phyloP scores from a whole-genome alignment of 2,888 invertebrate genomes.

The Coremacera marginata region DNA sequence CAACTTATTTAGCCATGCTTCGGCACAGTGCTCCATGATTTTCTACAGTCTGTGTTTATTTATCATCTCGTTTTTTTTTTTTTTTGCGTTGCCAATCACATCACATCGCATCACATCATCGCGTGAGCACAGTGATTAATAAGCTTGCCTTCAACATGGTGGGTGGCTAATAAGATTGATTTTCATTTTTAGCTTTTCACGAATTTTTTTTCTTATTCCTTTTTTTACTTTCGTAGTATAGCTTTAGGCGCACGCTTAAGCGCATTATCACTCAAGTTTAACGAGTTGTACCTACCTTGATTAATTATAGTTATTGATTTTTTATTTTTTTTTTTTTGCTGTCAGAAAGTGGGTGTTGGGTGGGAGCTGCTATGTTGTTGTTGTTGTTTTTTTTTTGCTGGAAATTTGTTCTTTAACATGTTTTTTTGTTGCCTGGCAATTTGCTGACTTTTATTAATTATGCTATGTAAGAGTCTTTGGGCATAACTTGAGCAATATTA shows the following conservation, averaged over 20 bases:
- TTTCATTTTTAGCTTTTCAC: constrained; percentile 46
- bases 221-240: not conserved
- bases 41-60: no score
- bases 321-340: no score
- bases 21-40: no score
- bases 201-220: not conserved
- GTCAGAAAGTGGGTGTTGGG: not conserved
- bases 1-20: no score
- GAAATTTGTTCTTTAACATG: not conserved
- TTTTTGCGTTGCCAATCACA: constrained; percentile 20
- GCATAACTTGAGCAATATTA: constrained; percentile 44
- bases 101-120: constrained; percentile 40
- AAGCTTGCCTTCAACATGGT: constrained; percentile 50
- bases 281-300: constrained; percentile 45
- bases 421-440: not conserved
- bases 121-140: constrained; percentile 48
- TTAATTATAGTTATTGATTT: constrained; percentile 54
- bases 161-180: constrained; percentile 52
- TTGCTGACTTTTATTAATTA: constrained; percentile 65
- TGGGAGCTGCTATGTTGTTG: not conserved
- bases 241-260: not conserved
- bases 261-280: not conserved
- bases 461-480: constrained; percentile 55
- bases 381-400: no score
- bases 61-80: not conserved